phyloP scores from a whole-genome alignment of 2,113 vertebrate genomes.

The Capreolus pygargus region DNA sequence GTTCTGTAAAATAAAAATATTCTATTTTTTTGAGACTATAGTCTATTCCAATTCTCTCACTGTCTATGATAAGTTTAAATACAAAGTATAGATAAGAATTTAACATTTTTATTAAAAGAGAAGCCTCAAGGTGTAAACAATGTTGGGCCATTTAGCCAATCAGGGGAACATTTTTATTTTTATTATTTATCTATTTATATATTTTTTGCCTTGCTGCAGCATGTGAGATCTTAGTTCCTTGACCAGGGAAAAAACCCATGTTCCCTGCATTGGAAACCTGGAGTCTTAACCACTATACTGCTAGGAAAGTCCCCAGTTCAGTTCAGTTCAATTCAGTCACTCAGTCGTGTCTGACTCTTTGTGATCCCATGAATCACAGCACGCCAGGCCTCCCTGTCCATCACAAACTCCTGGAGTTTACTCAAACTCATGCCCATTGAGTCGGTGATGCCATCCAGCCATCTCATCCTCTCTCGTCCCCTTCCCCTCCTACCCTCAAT shows the following conservation, averaged over 20 bases:
- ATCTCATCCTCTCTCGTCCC: no score
- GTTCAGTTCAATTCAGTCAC: no score
- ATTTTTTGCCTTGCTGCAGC: neutral
- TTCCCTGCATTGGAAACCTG: neutral
- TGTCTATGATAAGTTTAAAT: neutral
- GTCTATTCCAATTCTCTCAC: neutral
- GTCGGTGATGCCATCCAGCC: no score
- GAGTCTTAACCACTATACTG: neutral
- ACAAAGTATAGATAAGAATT: neutral
- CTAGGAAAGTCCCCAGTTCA: no score
- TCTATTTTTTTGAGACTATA: neutral
- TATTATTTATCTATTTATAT: neutral
- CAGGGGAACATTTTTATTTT: neutral
- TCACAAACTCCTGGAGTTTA: no score
- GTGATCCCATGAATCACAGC: no score
- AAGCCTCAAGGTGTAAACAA: neutral
- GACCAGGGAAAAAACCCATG: neutral
- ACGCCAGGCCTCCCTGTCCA: no score
- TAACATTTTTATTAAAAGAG: neutral
- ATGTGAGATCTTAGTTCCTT: neutral
- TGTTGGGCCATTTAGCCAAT: neutral
- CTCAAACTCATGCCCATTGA: no score
- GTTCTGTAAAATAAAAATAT: neutral
- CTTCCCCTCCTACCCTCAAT: no score
- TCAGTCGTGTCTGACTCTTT: no score